Percentiles rank a stretch among this genome's conserved stretches.
phyloP scores from a whole-genome alignment of 2,797 vertebrate species.

The Echiichthys vipera region DNA sequence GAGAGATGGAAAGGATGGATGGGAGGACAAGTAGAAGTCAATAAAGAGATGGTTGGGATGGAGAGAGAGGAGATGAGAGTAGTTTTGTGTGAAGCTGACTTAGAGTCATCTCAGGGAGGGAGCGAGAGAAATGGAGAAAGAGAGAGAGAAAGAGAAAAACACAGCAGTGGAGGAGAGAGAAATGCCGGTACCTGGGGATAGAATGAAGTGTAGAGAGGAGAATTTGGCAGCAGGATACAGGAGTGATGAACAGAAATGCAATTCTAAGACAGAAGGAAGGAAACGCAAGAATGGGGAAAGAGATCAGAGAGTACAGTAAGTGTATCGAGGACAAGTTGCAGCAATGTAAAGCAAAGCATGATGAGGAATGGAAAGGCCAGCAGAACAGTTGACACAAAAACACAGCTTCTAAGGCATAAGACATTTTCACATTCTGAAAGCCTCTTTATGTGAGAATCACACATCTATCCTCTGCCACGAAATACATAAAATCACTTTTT shows the following conservation, averaged over 20 bases:
- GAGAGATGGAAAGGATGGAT: constrained; percentile 80
- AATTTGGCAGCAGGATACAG: constrained; percentile 35
- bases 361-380: constrained; percentile 14
- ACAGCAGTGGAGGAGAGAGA: constrained; percentile 39
- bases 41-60: constrained; percentile 77
- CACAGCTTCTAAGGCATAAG: constrained; percentile 9
- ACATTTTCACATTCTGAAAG: constrained; percentile 18
- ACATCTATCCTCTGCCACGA: constrained; percentile 21
- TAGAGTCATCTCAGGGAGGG: constrained; percentile 51
- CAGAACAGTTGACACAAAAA: constrained; percentile 11
- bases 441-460: constrained; percentile 32
- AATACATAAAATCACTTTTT: constrained; percentile 49
- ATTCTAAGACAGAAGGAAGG: constrained; percentile 14
- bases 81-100: constrained; percentile 74
- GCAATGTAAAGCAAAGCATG: constrained; percentile 28
- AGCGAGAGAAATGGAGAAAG: background rate
- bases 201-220: constrained; percentile 42
- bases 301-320: constrained; percentile 32
- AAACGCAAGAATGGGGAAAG: constrained; percentile 2
- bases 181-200: constrained; percentile 43
- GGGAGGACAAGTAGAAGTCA: constrained; percentile 81
- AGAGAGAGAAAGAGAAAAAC: constrained; percentile 13
- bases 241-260: constrained; percentile 52
- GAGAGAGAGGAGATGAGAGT: constrained; percentile 70
- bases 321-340: constrained; percentile 14